Evolutionary conservation across 2,888 invertebrate genomes (phyloP).

Genomic region (Myathropa florea): DNA sequence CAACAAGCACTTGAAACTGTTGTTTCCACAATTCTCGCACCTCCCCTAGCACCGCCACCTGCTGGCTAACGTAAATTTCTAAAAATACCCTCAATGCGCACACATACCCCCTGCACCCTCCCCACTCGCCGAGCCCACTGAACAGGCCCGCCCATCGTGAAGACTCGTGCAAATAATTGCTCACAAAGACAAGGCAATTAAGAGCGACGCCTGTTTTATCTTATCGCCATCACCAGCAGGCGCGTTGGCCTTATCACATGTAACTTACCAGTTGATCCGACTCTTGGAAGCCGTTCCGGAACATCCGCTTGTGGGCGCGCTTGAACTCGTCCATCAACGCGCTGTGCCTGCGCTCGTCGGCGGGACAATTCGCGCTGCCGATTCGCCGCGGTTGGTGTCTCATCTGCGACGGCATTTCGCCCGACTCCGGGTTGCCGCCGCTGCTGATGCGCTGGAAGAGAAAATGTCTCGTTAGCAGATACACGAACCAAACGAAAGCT

Average conservation of each 20-base stretch:
- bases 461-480: constrained; percentile 3
- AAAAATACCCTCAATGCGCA: not conserved
- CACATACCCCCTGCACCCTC: not conserved
- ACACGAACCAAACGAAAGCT: not conserved
- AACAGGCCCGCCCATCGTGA: not conserved
- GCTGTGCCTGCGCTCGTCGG: constrained; percentile 85
- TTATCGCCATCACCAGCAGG: not conserved
- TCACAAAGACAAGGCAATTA: not conserved
- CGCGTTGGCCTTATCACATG: not conserved
- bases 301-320: constrained; percentile 93
- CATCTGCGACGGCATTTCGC: constrained; percentile 39
- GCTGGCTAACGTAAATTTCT: not conserved
- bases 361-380: constrained; percentile 75
- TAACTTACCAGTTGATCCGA: constrained; percentile 77
- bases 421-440: constrained; percentile 55
- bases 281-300: constrained; percentile 82
- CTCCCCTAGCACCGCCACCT: no score
- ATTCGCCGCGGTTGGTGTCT: constrained; percentile 60
- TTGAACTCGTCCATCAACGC: constrained; percentile 95
- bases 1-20: not conserved
- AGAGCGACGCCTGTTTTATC: not conserved
- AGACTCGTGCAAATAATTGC: constrained; percentile 13
- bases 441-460: constrained; percentile 52
- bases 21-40: not conserved
- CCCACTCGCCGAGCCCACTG: not conserved